phyloP scores from a whole-genome alignment of 2,888 invertebrate species.

The Luperina nickerlii region DNA sequence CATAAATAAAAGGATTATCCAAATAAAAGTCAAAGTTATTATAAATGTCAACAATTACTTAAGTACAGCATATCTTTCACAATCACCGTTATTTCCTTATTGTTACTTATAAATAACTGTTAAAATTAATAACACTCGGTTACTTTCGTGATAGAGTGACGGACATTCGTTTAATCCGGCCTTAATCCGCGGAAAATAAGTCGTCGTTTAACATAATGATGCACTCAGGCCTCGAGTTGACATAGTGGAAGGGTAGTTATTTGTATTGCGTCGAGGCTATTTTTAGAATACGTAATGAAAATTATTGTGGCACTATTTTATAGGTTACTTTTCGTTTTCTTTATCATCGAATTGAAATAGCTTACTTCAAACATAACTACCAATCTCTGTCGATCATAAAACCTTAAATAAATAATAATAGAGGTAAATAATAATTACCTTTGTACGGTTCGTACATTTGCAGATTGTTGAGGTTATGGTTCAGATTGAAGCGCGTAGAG shows the following conservation, averaged over 20 bases:
- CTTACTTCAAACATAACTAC: not conserved
- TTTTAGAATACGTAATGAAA: not conserved
- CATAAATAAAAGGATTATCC: not conserved
- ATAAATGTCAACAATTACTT: not conserved
- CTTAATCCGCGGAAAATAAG: slow-evolving; percentile 64
- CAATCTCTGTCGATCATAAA: not conserved
- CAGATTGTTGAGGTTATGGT: too few relatives aligned
- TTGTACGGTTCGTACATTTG: too few relatives aligned
- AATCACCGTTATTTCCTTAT: slow-evolving; percentile 10
- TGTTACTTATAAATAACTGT: slow-evolving; percentile 13
- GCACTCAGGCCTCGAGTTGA: slow-evolving; percentile 34
- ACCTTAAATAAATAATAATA: not conserved
- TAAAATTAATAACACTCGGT: slow-evolving; percentile 26
- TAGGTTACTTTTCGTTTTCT: not conserved
- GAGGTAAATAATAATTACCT: too few relatives aligned
- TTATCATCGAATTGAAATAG: not conserved
- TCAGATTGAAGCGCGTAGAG: too few relatives aligned
- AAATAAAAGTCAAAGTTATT: not conserved
- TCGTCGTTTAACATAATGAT: slow-evolving; percentile 56
- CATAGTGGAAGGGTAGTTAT: slow-evolving; percentile 13
- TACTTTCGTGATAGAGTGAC: slow-evolving; percentile 41
- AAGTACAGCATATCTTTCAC: not conserved
- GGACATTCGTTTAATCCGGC: slow-evolving; percentile 60
- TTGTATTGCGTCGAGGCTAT: slow-evolving; percentile 25
- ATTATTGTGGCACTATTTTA: not conserved